Base-by-base conservation (phyloP, 2,113 vertebrate genomes). In the Quiscalus mexicanus region DNA sequence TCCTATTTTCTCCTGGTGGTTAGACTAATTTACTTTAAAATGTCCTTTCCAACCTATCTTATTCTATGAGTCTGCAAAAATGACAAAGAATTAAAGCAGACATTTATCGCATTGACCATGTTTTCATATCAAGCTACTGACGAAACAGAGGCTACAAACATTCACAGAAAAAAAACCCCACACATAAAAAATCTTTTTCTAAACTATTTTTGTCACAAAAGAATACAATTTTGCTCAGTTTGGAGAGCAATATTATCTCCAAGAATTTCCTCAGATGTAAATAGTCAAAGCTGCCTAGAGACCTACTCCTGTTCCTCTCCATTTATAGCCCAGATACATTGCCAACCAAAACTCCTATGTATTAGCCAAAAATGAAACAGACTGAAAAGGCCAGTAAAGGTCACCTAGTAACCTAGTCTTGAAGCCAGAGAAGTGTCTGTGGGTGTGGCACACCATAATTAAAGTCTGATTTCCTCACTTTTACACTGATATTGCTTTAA, bases 361-460 rank as follows among this genome's bases (percentile, higher is more conserved):
- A 44, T 93, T 80, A 96, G 33, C 59, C 65, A 95, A 95, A 94
- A 42, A 77, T 16, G 50, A 96, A 96, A 80, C 58, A 90, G 89
- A 93, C 41, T 94, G 75, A 85, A 93, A 85, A 67, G 63, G 49
- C 65, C 42, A 80, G 37, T 31, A 92, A 95, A 76, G 53, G 47
- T 65, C 35, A 86, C 20, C 8, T 55, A 78, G 81, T 59, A 84
- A 70, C 22, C 62, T 83, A 64, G 56, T 44, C 64, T 53, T 71
- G 16, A 42, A 77, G 55, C 44, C 70, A 58, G 33, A 55, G 17
- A 63, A 88, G 70, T 67, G 44, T 58, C 58, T 80, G 41, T 88
- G 19, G 63, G 27, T 17, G 22, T 65, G 63, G 41, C 28, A 45
- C 9, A 53, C 41, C 44, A 45, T 35, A 44, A 84, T 39, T 88